These are phyloP conservation scores for Cheumatopsyche charites DNA, from an alignment of 1,140 invertebrate genomes.

Conservation along the genomic window DNA sequence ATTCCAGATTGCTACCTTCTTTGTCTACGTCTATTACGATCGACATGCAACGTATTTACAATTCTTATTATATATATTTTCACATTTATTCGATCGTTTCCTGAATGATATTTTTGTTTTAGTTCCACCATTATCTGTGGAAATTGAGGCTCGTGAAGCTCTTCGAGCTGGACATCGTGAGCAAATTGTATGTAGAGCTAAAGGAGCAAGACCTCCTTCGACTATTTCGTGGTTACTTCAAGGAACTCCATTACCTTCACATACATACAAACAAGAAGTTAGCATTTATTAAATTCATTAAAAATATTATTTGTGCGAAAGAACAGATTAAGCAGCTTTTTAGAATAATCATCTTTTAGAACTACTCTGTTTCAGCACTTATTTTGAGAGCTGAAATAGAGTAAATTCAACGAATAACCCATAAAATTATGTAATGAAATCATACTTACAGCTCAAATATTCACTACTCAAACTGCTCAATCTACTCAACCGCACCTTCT, in stretches of 20 bases:
- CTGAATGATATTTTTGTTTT: not conserved
- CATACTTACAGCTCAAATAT: too few species aligned
- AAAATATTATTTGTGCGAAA: too few species aligned
- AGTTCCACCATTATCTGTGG: slow-evolving; percentile 28
- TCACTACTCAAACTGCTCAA: too few species aligned
- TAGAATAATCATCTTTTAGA: too few species aligned
- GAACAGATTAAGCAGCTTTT: too few species aligned
- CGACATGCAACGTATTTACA: slow-evolving; percentile 32
- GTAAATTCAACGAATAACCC: too few species aligned
- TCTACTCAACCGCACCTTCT: not conserved
- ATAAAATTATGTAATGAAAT: too few species aligned
- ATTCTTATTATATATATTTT: not conserved
- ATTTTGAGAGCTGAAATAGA: too few species aligned
- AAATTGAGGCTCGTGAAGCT: slow-evolving; percentile 25
- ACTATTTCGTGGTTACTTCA: slow-evolving; percentile 30
- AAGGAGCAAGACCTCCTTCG: slow-evolving; percentile 30
- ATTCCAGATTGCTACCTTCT: slow-evolving; percentile 21
- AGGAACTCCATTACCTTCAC: slow-evolving; percentile 25
- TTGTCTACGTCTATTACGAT: slow-evolving; percentile 25
- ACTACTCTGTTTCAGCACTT: too few species aligned
- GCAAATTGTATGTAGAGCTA: slow-evolving; percentile 10
- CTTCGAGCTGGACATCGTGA: slow-evolving; percentile 25
- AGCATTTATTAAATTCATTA: too few species aligned
- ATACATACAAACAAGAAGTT: slow-evolving; percentile 30
- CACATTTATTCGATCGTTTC: not conserved